Base-by-base conservation (phyloP, 2,888 invertebrate species). In the Drosophila mercatorum region DNA sequence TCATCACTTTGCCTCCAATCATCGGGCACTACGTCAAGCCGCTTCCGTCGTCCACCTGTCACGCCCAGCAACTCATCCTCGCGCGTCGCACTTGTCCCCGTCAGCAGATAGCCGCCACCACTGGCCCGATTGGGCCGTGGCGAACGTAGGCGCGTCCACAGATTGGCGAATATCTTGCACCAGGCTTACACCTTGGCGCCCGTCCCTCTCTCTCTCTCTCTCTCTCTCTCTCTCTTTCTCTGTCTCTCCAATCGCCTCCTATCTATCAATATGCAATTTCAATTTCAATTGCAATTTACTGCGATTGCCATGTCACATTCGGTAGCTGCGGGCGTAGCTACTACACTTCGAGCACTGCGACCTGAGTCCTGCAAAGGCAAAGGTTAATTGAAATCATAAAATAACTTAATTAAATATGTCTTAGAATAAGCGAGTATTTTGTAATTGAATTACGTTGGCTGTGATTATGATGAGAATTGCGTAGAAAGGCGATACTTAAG, bases 111-210 rank as follows among this genome's bases (percentile, higher is more conserved):
- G 76, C 91, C 92, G 91, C 92, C 93, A 91, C 93, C 93, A 93
- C 91, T 90, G 90, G 93, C 93, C 92, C 93, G 87, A 82, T 89
- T 91, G 91, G 93, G 92, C 93, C 93, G 93, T 92, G 93, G 93
- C 92, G 92, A 91, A 84, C 91, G 91, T 71, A 92, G 81, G 68
- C 91, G 91, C 75, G 92, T 90, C 93, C 93, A 93, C 93, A 93
- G 92, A 91, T 93, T 93, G 92, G 89, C 89, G 85, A 91, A 72
- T 84, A 75, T 91, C 77, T 84, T 84, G 77, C 87, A 83, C 74
- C 69, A 67, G 78, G 89, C 59, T 80, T 68, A 62, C 77, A 80
- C 76, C 80, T 80, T 78, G 80, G 77, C 77, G 77, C 77, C 63
- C 63, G 17, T 17, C 51, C 49, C 64, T n/a, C 46, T 51, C 40